Base-by-base conservation (phyloP, 2,113 vertebrate species). In the Peromyscus californicus region DNA sequence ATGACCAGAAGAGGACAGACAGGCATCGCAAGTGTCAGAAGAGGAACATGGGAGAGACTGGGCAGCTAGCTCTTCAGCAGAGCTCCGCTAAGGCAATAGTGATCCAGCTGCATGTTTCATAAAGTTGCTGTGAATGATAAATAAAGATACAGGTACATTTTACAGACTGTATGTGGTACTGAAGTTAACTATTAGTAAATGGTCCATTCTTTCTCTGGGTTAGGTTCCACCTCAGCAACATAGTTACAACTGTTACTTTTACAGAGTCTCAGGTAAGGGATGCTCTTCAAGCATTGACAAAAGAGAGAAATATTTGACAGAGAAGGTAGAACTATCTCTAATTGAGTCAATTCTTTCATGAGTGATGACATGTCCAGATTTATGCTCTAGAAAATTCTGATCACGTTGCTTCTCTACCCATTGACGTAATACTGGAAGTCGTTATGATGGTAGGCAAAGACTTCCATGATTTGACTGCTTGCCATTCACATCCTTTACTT, bases 291-390 rank as follows among this genome's bases (percentile, higher is more conserved):
- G 69, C 74, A 57, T 84, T 61, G 29, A 57, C 78, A 74, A 84
- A 78, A 97, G 88, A 93, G 89, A 88, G 65, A 31, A 57, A 51
- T 69, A 36, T 92, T 75, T 69, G 67, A 33, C n/a, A 78, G 42
- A 83, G 84, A 88, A 75, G 39, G 11, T 75, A 54, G 51, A 92
- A 84, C 22, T 13, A 54, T 19, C 6, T 63, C 21, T 87, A 72
- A 31, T 1, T 48, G 33, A 61, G 33, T 16, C 33, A 51, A 2
- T 97, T 92, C 67, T 26, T 88, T 29, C 54, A 57, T 85, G 65
- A 69, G 70, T 74, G 33, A 61, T 74, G 63, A 59, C 22, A 39
- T 92, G 75, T 67, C 3, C 39, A 69, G 26, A 67, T 74, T 57
- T 88, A 59, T 24, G 33, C 42, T 92, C 86, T 48, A 65, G 67